These are phyloP conservation scores for Actinemys pallida DNA, from an alignment of 2,113 vertebrate genomes.

Conservation along the genomic window DNA sequence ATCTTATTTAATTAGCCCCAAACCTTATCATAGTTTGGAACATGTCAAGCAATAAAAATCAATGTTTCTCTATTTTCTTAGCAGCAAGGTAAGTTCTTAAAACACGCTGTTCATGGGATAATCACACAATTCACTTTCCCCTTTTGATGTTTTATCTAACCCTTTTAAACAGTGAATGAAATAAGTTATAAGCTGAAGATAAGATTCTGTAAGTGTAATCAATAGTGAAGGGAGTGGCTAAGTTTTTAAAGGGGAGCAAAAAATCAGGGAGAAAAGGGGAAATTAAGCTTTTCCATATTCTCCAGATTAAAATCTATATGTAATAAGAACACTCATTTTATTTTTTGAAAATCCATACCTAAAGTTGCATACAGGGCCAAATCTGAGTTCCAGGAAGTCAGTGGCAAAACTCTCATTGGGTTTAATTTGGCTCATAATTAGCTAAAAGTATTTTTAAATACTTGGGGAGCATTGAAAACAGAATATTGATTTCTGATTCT, in stretches of 20 bases:
- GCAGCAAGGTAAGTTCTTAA: slow-evolving; percentile 21
- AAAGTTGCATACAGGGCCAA: not conserved
- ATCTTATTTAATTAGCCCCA: slow-evolving; percentile 72
- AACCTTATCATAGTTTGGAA: slow-evolving; percentile 71
- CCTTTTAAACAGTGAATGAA: slow-evolving; percentile 36
- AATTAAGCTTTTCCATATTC: not conserved
- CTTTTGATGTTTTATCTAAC: slow-evolving; percentile 33
- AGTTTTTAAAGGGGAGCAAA: not conserved
- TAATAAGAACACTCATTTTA: not conserved
- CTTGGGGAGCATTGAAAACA: not conserved
- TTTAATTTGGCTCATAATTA: slow-evolving; percentile 28
- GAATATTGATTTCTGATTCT: slow-evolving; percentile 23
- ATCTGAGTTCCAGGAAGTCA: not conserved
- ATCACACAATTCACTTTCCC: slow-evolving; percentile 25
- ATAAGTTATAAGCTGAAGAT: slow-evolving; percentile 42
- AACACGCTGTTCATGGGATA: slow-evolving; percentile 20
- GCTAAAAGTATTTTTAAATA: slow-evolving; percentile 46
- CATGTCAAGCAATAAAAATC: slow-evolving; percentile 37
- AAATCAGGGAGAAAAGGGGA: slow-evolving; percentile 26
- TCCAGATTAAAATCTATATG: slow-evolving; percentile 6
- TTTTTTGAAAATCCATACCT: not conserved
- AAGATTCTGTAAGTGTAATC: slow-evolving; percentile 3
- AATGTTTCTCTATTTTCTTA: slow-evolving; percentile 37
- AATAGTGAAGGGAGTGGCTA: not conserved
- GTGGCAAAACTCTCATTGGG: slow-evolving; percentile 30